Conservation (phyloP, 2,113 vertebrate genomes). For the Dipodomys spectabilis region DNA sequence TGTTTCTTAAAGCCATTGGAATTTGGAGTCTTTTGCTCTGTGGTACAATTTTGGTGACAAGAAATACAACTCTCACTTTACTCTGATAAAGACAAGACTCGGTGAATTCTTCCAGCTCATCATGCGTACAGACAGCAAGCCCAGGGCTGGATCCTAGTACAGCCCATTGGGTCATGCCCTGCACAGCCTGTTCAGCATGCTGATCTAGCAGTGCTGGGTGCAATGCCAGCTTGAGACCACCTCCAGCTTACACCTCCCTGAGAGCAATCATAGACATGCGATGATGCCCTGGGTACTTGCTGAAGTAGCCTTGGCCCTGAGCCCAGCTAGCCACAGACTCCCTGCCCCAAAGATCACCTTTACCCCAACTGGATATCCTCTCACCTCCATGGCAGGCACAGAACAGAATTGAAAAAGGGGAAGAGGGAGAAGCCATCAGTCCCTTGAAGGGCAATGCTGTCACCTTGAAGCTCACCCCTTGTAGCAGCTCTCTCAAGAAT, state of each 20-base stretch:
- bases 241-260: background rate
- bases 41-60: background rate
- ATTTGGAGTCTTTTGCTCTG: background rate
- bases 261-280: background rate
- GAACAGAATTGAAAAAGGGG: background rate
- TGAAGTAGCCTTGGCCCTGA: background rate
- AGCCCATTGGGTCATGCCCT: fast-evolving
- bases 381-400: background rate
- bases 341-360: background rate
- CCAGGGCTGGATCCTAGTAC: background rate
- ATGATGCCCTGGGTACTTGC: background rate
- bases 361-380: background rate
- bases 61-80: background rate
- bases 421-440: background rate
- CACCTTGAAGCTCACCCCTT: background rate
- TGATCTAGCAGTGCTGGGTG: background rate
- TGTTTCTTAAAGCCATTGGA: background rate
- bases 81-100: background rate
- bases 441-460: background rate
- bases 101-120: background rate
- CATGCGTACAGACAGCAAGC: background rate
- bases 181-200: background rate
- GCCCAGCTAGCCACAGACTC: background rate
- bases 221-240: too few relatives aligned
- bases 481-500: background rate